These are phyloP conservation scores for Vulpes lagopus DNA, from an alignment of 2,113 vertebrate species.

Conservation along the genomic window DNA sequence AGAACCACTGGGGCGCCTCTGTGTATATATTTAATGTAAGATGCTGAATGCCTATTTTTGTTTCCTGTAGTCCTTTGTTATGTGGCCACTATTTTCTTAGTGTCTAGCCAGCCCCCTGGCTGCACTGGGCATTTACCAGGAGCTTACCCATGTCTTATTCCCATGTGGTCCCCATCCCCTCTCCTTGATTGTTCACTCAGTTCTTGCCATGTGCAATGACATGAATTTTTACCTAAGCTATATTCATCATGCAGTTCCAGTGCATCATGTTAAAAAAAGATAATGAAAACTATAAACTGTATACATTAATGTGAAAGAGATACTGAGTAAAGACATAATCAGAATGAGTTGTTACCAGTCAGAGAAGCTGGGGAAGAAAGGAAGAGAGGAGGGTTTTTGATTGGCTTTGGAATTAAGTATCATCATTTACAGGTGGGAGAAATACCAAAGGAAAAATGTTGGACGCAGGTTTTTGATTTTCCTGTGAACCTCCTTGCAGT, in stretches of 20 bases:
- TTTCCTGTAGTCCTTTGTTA: neutral
- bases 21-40: constrained; percentile 3
- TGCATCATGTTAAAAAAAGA: neutral
- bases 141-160: constrained; percentile 36
- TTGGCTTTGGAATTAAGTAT: constrained; percentile 7
- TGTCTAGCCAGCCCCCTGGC: neutral
- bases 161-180: neutral
- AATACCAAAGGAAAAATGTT: neutral
- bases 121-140: neutral
- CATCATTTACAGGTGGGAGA: neutral
- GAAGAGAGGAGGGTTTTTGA: neutral
- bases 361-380: neutral
- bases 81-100: neutral
- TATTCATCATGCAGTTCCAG: neutral
- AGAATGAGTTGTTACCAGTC: neutral
- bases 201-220: neutral
- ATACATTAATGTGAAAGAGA: neutral
- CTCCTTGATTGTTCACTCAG: neutral
- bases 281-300: neutral
- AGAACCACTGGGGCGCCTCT: neutral
- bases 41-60: neutral
- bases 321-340: neutral
- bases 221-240: constrained; percentile 7
- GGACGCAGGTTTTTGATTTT: constrained; percentile 27
- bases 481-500: neutral